Base-by-base conservation (phyloP, 2,113 vertebrate species). In the Xenotilapia longispinis region DNA sequence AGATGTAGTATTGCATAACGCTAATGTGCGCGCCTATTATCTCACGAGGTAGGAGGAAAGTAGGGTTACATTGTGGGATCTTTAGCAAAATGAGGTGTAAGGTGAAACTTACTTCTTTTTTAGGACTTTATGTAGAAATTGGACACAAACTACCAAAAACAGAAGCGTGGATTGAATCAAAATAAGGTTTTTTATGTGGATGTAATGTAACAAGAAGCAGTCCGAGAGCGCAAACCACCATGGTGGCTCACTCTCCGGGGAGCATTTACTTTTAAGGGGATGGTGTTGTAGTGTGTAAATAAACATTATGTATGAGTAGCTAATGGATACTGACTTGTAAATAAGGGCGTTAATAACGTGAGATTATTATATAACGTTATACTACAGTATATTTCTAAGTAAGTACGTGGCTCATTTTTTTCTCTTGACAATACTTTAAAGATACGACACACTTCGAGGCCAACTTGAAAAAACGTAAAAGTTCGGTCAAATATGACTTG, bases 61-160 rank as follows among this genome's bases (percentile, higher is more conserved):
- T 49, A 49, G 15, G 1, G 9, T 49, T 49, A 12, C 42, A 49
- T 49, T 49, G 70, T 49, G 23, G 70, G 26, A 78, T 49, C 28
- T 78, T 31, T n/a, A 78, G 17, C 73, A 49, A 78, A 78, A 78
- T n/a, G 42, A 51, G 17, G 73, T 49, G 6, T 51, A 31, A 78
- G 73, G 45, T 49, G 45, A 78, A 49, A 78, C 9, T 5, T 78
- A 2, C 6, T 12, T 17, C 31, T 78, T 70, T 49, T 75, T 75
- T 28, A 49, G 26, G 15, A 49, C 5, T 65, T 65, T n/a, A n/a
- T 65, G 60, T 6, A 63, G 31, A n/a, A 36, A 38, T 12, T 14
- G 23, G 5, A 33, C 58, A 63, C 14, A 26, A 28, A 75, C 40
- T 17, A 47, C 38, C 8, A 47, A 75, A 75, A 75, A 13, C 15